These are phyloP conservation scores for Coboldia fuscipes DNA, from an alignment of 1,140 invertebrate genomes.

Conservation along the genomic window DNA sequence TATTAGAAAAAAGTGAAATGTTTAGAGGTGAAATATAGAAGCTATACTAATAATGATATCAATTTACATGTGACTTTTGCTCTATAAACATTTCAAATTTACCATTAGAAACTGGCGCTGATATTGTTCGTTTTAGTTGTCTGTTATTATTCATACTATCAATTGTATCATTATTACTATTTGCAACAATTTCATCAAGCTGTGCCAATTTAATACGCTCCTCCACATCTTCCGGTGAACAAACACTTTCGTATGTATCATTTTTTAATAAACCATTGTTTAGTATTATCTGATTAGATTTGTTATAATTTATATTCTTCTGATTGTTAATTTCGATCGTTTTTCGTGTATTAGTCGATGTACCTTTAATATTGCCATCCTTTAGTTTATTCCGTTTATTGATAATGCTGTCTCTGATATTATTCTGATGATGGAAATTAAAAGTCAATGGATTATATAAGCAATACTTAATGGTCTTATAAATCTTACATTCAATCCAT, in stretches of 20 bases:
- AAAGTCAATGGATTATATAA: too few relatives aligned
- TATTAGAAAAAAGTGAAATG: too few relatives aligned
- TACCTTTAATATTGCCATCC: neutral
- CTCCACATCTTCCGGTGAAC: constrained; percentile 18
- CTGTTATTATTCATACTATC: constrained; percentile 6
- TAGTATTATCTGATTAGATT: neutral
- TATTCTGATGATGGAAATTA: neutral
- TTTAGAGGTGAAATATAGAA: too few relatives aligned
- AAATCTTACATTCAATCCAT: constrained; percentile 16
- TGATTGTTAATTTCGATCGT: neutral
- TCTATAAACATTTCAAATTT: too few relatives aligned
- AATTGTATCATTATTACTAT: neutral
- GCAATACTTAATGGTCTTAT: neutral
- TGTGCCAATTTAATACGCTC: constrained; percentile 16
- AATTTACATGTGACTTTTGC: too few relatives aligned
- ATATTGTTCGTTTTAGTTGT: constrained; percentile 25
- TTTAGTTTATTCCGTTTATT: constrained; percentile 1
- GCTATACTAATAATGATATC: too few relatives aligned
- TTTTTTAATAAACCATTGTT: constrained; percentile 10
- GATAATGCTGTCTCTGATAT: neutral
- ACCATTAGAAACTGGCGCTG: constrained; percentile 24
- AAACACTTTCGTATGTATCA: constrained; percentile 21
- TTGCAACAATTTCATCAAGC: constrained; percentile 2
- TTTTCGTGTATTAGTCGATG: constrained; percentile 13
- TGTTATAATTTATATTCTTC: neutral